Evolutionary conservation across 2,113 vertebrate species (phyloP).

Genomic region (Anhinga anhinga): DNA sequence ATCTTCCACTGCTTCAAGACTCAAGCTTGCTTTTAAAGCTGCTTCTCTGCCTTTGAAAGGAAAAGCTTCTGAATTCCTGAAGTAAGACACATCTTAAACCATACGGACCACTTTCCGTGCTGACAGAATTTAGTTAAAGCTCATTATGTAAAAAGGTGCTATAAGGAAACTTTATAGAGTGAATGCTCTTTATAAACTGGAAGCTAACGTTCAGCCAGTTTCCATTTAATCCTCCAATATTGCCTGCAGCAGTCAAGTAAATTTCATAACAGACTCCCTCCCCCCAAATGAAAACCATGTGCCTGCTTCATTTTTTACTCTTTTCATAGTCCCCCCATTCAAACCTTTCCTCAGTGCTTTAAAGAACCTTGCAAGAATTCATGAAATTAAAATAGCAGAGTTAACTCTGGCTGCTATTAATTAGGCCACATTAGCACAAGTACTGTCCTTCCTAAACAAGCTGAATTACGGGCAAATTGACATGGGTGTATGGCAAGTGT

Average conservation of each 20-base stretch:
- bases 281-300: conserved; percentile 75
- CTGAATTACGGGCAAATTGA: not conserved
- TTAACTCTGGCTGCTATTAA: conserved; percentile 20
- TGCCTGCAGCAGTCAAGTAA: conserved; percentile 70
- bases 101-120: conserved; percentile 45
- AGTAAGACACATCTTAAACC: conserved; percentile 60
- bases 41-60: conserved; percentile 38
- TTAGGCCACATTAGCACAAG: conserved; percentile 46
- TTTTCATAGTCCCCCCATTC: not conserved
- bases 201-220: conserved; percentile 63
- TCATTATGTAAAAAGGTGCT: conserved; percentile 70
- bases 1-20: not conserved
- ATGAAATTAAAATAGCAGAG: not conserved
- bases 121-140: conserved; percentile 72
- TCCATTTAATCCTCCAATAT: conserved; percentile 70
- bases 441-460: conserved; percentile 2
- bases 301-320: conserved; percentile 13
- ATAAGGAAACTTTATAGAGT: conserved; percentile 70
- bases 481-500: not conserved
- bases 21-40: not conserved
- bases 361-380: conserved; percentile 28
- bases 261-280: conserved; percentile 38
- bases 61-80: conserved; percentile 46
- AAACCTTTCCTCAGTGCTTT: conserved; percentile 43
- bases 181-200: conserved; percentile 63